Conservation (phyloP, 2,113 vertebrate genomes). For the Heterochromis multidens region DNA sequence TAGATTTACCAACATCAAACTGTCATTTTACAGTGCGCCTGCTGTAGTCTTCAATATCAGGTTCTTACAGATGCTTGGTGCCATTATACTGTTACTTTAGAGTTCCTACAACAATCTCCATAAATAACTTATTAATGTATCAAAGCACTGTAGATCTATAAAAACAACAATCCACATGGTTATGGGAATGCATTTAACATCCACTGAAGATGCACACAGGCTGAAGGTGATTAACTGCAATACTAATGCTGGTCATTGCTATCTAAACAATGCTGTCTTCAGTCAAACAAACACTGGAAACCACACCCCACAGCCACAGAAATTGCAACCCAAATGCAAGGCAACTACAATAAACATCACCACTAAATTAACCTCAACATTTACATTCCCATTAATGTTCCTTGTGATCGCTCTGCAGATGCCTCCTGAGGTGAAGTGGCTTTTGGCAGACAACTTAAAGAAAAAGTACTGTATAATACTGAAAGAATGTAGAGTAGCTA, state of each 20-base stretch:
- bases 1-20: neutral
- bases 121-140: neutral
- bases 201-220: neutral
- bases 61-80: neutral
- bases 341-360: neutral
- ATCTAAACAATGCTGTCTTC: neutral
- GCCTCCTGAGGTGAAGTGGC: neutral
- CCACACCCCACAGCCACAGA: neutral
- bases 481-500: neutral
- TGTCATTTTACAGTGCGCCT: neutral
- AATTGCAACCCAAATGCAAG: neutral
- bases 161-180: neutral
- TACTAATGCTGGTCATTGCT: neutral
- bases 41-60: neutral
- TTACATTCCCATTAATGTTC: neutral
- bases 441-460: neutral
- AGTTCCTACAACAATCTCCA: neutral
- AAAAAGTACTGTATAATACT: neutral
- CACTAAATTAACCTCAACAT: neutral
- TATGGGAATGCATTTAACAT: neutral
- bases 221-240: neutral
- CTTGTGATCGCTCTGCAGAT: neutral
- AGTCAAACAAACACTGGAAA: neutral
- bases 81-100: neutral
- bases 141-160: no score